Conservation (phyloP, 2,888 invertebrate genomes). For the Melanargia galathea region DNA sequence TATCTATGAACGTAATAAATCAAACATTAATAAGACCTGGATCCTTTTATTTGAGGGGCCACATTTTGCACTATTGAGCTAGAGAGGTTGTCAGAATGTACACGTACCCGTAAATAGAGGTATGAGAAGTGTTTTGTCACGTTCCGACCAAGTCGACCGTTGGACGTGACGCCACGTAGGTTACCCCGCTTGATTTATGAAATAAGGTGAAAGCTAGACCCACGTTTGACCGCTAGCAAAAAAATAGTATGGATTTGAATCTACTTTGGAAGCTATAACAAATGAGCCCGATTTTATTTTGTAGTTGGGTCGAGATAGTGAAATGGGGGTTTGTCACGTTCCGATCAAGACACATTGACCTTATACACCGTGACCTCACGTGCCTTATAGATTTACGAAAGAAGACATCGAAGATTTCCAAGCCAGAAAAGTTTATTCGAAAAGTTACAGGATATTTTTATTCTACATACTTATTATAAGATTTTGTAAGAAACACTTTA, state of each 20-base stretch:
- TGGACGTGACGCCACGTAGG: conserved; percentile 69
- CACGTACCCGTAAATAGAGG: conserved; percentile 33
- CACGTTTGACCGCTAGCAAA: conserved; percentile 51
- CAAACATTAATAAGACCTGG: too few species aligned
- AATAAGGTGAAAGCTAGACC: conserved; percentile 57
- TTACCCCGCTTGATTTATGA: conserved; percentile 69
- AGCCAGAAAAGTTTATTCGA: too few species aligned
- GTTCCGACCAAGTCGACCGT: conserved; percentile 61
- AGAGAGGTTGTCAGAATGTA: neutral
- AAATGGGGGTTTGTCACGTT: conserved; percentile 2
- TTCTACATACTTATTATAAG: too few species aligned
- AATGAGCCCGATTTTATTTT: conserved; percentile 16
- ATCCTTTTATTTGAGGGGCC: neutral
- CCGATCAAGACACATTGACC: conserved; percentile 1
- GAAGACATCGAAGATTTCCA: neutral
- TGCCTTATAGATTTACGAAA: conserved; percentile 3
- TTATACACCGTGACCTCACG: neutral
- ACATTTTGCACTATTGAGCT: neutral
- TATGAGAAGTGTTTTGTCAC: conserved; percentile 65
- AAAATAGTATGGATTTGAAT: conserved; percentile 53
- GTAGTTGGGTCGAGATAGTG: neutral
- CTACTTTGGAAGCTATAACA: conserved; percentile 8
- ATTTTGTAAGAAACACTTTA: too few species aligned
- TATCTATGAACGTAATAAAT: too few species aligned
- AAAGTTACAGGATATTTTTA: too few species aligned